A percentile compares a stretch with the other conserved stretches of the same genome.
Evolutionary conservation across 2,888 invertebrate genomes (phyloP).

Genomic region (Beris chalybata): DNA sequence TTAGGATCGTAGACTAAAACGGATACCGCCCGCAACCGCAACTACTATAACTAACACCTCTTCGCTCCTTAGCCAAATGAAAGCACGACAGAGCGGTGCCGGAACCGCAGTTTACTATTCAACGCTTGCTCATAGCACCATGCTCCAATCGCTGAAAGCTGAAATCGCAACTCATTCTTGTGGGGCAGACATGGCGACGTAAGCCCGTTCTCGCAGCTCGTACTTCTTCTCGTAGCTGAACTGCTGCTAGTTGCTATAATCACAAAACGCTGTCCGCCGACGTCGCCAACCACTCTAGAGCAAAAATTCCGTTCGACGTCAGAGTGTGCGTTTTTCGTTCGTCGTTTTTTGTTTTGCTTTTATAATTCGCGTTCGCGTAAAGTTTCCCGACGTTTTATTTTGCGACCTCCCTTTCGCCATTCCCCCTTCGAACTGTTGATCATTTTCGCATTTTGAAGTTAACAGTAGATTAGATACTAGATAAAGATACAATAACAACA

Average conservation of each 20-base stretch:
- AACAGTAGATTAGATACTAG: too few relatives aligned
- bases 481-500: too few relatives aligned
- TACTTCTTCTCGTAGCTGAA: not conserved
- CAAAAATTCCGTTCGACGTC: not conserved
- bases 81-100: slow-evolving; percentile 14
- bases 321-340: not conserved
- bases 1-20: not conserved
- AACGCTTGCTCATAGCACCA: slow-evolving; percentile 5
- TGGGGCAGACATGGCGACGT: slow-evolving; percentile 10
- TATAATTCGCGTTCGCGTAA: slow-evolving; percentile 12
- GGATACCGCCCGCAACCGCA: not conserved
- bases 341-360: slow-evolving; percentile 25
- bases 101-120: not conserved
- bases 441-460: too few relatives aligned
- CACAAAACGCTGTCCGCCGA: not conserved
- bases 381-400: slow-evolving; percentile 15
- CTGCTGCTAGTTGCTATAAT: not conserved
- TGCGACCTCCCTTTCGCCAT: too few relatives aligned
- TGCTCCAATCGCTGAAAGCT: slow-evolving; percentile 15
- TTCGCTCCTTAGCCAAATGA: not conserved
- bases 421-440: too few relatives aligned
- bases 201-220: slow-evolving; percentile 21
- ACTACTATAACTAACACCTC: too few relatives aligned
- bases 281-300: too few relatives aligned
- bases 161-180: slow-evolving; percentile 24